Conservation (phyloP, 2,888 invertebrate species). For the Adela reaumurella region DNA sequence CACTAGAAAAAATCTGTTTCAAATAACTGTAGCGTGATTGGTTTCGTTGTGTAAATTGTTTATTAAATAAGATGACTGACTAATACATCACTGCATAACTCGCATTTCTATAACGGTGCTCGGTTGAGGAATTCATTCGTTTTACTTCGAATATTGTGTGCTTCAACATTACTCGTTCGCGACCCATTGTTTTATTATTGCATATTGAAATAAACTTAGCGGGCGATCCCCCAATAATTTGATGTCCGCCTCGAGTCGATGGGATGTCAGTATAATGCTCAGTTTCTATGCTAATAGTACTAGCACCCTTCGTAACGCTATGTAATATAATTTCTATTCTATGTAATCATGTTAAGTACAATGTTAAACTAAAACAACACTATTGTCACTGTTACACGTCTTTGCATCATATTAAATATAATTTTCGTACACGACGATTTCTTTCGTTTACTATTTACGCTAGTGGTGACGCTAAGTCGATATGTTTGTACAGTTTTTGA, state of each 20-base stretch:
- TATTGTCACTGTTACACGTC: constrained; percentile 25
- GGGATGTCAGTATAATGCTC: no score
- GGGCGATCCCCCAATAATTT: no score
- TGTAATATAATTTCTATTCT: neutral
- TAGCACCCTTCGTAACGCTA: no score
- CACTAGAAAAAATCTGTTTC: no score
- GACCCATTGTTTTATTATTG: no score
- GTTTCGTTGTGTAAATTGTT: neutral
- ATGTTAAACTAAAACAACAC: constrained; percentile 24
- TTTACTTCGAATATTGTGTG: neutral
- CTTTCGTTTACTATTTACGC: constrained; percentile 23
- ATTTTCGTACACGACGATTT: neutral
- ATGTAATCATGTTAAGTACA: constrained; percentile 23
- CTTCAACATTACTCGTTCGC: no score
- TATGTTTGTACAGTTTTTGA: constrained; percentile 55
- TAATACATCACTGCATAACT: constrained; percentile 18
- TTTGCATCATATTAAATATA: neutral
- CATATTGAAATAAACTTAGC: no score
- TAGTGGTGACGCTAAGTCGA: constrained; percentile 33
- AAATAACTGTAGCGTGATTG: no score
- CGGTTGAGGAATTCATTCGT: constrained; percentile 15
- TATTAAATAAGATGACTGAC: neutral
- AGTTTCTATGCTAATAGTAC: no score
- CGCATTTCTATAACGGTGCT: constrained; percentile 40
- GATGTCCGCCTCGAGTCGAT: no score